Evolutionary conservation across 1,140 invertebrate genomes (phyloP).

Genomic region (Nasonia longicornis): DNA sequence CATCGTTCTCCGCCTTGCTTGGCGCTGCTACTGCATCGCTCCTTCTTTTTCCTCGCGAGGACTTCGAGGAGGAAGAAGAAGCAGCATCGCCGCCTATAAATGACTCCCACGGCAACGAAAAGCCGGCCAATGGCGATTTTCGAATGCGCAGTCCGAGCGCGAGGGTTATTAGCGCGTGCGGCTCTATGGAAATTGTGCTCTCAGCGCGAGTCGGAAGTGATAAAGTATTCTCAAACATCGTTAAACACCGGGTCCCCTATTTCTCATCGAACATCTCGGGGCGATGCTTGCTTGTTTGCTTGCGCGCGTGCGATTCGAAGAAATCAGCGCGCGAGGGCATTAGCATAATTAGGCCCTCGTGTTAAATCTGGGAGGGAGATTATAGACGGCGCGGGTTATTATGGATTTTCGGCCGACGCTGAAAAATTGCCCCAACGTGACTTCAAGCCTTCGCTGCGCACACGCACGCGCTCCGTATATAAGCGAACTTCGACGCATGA

Average conservation of each 20-base stretch:
- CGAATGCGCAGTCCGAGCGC: neutral
- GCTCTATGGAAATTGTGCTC: neutral
- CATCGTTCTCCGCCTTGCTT: neutral
- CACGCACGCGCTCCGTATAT: too few relatives aligned
- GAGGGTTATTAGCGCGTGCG: neutral
- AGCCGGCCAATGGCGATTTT: neutral
- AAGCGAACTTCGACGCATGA: too few relatives aligned
- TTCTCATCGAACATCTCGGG: too few relatives aligned
- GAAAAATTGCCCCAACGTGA: too few relatives aligned
- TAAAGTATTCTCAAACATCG: neutral
- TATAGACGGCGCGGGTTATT: too few relatives aligned
- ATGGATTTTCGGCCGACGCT: too few relatives aligned
- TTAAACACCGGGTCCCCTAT: neutral
- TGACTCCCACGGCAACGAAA: neutral
- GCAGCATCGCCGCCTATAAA: neutral
- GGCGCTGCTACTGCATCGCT: neutral
- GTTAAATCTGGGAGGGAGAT: too few relatives aligned
- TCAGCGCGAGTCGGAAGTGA: neutral
- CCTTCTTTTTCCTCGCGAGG: neutral
- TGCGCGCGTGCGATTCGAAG: too few relatives aligned
- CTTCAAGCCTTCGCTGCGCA: too few relatives aligned
- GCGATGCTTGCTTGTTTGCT: too few relatives aligned
- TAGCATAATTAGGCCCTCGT: too few relatives aligned
- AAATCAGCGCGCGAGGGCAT: too few relatives aligned
- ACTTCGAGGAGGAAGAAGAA: neutral